Percentiles rank a stretch among this genome's conserved stretches.
Conservation (phyloP, 2,888 invertebrate genomes). For the Antheraea assamensis region DNA sequence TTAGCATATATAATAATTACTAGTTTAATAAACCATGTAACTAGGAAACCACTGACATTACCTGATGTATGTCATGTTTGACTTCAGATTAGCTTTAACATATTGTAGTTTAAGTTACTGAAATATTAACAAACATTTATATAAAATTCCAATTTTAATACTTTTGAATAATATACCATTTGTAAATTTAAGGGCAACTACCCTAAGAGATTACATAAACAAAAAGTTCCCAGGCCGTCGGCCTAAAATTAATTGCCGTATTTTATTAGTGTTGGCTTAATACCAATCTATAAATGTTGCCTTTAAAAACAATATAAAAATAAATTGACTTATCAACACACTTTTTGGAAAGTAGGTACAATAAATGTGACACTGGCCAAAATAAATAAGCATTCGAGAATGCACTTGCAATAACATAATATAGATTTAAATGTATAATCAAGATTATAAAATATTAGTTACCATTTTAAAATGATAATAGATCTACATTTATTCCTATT, state of each 20-base stretch:
- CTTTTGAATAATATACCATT: too few species aligned
- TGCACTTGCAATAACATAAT: not conserved
- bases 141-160: too few species aligned
- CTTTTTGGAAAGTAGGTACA: not conserved
- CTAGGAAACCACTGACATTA: too few species aligned
- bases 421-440: not conserved
- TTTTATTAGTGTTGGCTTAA: constrained; percentile 16
- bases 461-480: not conserved
- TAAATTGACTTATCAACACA: constrained; percentile 5
- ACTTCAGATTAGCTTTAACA: too few species aligned
- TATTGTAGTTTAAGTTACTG: too few species aligned
- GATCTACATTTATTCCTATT: not conserved
- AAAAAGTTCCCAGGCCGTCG: not conserved
- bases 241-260: constrained; percentile 17
- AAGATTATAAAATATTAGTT: not conserved
- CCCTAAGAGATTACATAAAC: not conserved
- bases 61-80: too few species aligned
- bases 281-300: constrained; percentile 16
- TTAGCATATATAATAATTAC: too few species aligned
- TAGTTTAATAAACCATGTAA: too few species aligned
- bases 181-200: too few species aligned
- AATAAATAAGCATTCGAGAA: constrained; percentile 1
- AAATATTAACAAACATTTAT: too few species aligned
- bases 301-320: not conserved
- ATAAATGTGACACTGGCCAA: not conserved